These are phyloP conservation scores for Anhinga rufa DNA, from an alignment of 2,113 vertebrate genomes.

Conservation along the genomic window DNA sequence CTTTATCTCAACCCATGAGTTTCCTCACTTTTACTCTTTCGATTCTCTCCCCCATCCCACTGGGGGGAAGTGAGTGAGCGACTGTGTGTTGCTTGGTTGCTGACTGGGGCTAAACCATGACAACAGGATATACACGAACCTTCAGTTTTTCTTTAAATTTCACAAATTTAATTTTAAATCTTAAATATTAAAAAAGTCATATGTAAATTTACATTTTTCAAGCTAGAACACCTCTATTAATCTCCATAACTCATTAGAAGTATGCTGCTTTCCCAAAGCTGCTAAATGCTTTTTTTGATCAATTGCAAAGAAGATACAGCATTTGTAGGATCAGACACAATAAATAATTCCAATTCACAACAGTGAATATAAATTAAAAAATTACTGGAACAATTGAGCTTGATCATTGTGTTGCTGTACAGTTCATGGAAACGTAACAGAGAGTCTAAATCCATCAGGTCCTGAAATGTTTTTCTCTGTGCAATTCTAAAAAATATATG, in stretches of 20 bases:
- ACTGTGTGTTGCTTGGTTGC: too few relatives aligned
- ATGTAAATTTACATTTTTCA: neutral
- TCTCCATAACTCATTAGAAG: neutral
- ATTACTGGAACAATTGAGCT: neutral
- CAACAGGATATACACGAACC: neutral
- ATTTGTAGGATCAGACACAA: neutral
- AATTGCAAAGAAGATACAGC: neutral
- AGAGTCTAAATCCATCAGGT: neutral
- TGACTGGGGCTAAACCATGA: too few relatives aligned
- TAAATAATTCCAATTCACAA: neutral
- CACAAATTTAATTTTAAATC: neutral
- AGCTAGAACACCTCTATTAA: neutral
- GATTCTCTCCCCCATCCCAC: too few relatives aligned
- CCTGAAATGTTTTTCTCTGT: neutral
- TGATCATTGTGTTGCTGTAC: neutral
- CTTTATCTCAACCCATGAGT: too few relatives aligned
- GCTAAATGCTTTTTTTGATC: neutral
- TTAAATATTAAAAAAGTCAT: neutral
- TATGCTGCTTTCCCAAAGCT: neutral
- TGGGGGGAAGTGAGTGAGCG: too few relatives aligned
- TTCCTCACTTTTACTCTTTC: too few relatives aligned
- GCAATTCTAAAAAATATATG: neutral
- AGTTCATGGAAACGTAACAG: neutral
- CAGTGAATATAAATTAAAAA: neutral
- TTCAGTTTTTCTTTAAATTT: neutral